These are phyloP conservation scores for Catocala nupta DNA, from an alignment of 2,888 invertebrate genomes.

Conservation along the genomic window DNA sequence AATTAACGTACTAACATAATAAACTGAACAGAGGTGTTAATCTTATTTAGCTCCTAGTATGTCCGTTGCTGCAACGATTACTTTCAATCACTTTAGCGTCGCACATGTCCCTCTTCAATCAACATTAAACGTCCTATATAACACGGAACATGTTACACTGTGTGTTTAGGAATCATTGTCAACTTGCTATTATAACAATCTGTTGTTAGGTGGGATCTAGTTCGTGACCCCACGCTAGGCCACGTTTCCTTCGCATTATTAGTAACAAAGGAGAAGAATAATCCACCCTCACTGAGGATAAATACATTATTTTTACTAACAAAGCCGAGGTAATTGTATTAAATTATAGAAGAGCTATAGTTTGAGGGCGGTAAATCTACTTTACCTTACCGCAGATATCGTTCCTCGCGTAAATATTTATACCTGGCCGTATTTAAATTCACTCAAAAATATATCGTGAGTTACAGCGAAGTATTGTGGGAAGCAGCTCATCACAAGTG, in stretches of 20 bases:
- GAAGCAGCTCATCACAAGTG: slow-evolving; percentile 24
- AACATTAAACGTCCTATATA: slow-evolving; percentile 4
- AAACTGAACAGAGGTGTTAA: too few relatives aligned
- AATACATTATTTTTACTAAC: slow-evolving; percentile 20
- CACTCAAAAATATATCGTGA: slow-evolving; percentile 34
- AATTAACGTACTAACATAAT: too few relatives aligned
- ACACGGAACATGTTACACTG: not conserved
- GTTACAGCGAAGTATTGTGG: slow-evolving; percentile 18
- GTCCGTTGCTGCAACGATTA: not conserved
- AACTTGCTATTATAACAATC: slow-evolving; percentile 2
- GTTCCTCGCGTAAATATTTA: slow-evolving; percentile 41
- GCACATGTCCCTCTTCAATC: slow-evolving; percentile 1
- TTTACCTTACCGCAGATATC: slow-evolving; percentile 28
- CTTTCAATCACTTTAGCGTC: not conserved
- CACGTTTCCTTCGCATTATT: slow-evolving; percentile 1
- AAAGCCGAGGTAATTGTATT: slow-evolving; percentile 40
- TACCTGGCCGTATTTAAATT: slow-evolving; percentile 40
- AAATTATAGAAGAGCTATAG: slow-evolving; percentile 47
- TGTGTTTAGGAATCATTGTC: slow-evolving; percentile 7
- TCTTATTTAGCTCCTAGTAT: too few relatives aligned
- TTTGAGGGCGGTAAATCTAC: slow-evolving; percentile 46
- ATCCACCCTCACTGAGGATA: slow-evolving; percentile 15
- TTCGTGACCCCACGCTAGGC: not conserved
- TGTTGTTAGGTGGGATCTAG: not conserved
- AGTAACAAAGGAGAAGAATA: slow-evolving; percentile 22